phyloP scores from a whole-genome alignment of 2,888 invertebrate species.

The Nymphalis c-album region DNA sequence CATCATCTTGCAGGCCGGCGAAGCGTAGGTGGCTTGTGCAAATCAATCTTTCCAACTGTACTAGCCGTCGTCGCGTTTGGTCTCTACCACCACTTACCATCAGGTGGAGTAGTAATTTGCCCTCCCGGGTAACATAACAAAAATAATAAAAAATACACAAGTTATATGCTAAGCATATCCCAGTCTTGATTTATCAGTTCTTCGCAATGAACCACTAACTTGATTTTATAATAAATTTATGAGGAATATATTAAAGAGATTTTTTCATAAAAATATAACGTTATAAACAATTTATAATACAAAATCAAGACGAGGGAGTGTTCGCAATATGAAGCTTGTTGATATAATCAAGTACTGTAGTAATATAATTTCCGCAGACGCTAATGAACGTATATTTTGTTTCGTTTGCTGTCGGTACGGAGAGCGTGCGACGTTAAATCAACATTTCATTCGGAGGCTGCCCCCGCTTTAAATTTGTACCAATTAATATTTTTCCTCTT shows the following conservation, averaged over 20 bases:
- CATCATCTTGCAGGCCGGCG: too few species aligned
- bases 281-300: conserved; percentile 16
- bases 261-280: conserved; percentile 8
- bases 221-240: background rate
- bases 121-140: too few species aligned
- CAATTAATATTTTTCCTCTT: conserved; percentile 63
- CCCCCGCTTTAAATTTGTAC: conserved; percentile 60
- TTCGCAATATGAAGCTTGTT: conserved; percentile 17
- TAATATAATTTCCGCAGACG: conserved; percentile 73
- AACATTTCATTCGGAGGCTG: conserved; percentile 65
- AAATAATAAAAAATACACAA: too few species aligned
- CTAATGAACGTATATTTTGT: conserved; percentile 80
- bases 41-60: too few species aligned
- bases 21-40: too few species aligned
- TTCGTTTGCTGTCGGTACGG: conserved; percentile 62
- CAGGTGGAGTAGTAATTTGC: too few species aligned
- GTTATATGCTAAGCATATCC: too few species aligned
- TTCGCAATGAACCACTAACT: too few species aligned
- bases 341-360: conserved; percentile 69
- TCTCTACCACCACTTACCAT: too few species aligned
- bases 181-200: too few species aligned
- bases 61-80: too few species aligned
- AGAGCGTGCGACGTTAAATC: conserved; percentile 61
- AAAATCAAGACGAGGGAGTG: conserved; percentile 24
- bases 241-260: background rate